Evolutionary conservation across 2,888 invertebrate species (phyloP).

Genomic region (Drosophila putrida): DNA sequence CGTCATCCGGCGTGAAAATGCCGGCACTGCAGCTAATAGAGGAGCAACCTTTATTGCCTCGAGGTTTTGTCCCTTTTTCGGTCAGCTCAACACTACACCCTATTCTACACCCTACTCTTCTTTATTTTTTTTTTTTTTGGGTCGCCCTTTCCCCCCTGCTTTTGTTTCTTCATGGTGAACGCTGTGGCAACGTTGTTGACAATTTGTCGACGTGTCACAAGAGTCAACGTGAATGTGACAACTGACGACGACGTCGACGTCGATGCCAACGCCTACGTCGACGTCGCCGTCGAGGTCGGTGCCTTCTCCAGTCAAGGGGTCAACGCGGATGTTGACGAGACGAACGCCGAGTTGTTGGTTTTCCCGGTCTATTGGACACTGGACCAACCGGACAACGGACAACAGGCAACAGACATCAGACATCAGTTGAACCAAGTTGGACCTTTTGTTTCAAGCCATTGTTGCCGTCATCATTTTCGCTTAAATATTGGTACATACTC

Average conservation of each 20-base stretch:
- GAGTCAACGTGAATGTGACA: conserved; percentile 82
- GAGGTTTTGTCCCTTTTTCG: conserved; percentile 12
- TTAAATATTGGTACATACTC: conserved; percentile 49
- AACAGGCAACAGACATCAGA: too few species aligned
- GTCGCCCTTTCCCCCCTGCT: conserved; percentile 20
- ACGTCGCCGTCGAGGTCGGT: background rate
- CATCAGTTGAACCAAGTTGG: conserved; percentile 11
- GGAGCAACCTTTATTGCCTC: conserved; percentile 33
- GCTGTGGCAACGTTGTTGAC: conserved; percentile 79
- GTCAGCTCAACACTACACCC: background rate
- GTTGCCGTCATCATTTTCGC: conserved; percentile 48
- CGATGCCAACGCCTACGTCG: conserved; percentile 6
- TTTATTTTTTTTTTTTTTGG: conserved; percentile 12
- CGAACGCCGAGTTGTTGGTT: conserved; percentile 18
- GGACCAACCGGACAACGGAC: background rate
- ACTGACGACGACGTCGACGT: conserved; percentile 58
- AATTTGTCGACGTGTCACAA: conserved; percentile 80
- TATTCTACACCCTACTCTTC: too few species aligned
- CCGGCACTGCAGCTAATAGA: conserved; percentile 73
- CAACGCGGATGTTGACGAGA: conserved; percentile 65
- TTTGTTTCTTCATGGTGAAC: conserved; percentile 51
- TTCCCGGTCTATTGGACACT: conserved; percentile 21
- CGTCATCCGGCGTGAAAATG: conserved; percentile 69
- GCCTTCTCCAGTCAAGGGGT: conserved; percentile 3
- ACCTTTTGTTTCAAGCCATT: conserved; percentile 21